Evolutionary conservation across 2,797 vertebrate species (phyloP), one percentile per base, ranked within the genome.

Genomic region (Garrulus glandarius): DNA sequence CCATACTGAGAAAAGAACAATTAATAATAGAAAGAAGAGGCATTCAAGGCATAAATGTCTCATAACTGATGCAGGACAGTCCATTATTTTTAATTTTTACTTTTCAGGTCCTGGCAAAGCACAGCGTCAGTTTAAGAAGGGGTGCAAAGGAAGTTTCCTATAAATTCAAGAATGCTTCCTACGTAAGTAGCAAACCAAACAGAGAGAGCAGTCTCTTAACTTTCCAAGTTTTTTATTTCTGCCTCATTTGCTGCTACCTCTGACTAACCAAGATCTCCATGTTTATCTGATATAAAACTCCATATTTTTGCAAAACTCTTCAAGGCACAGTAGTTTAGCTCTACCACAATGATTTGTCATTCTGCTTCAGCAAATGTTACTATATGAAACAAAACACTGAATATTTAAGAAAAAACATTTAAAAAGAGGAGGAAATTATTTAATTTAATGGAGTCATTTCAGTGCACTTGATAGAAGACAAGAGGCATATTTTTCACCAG

Each of bases 161-260:
- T 26, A 75, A 91, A 95, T 85, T 84, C 23, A 63, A 64, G 52
- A 52, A 76, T 47, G 65, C 15, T 32, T 68, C 26, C 74, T 85
- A 23, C 0, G 0, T 89, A 84, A 86, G 59, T 9, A 37, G 56
- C 43, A 74, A 79, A n/a, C 24, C 4, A n/a, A 68, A 84, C 56
- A 39, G 63, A 92, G 68, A 46, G 30, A 64, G 43, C 60, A 93
- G 60, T 53, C 53, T 85, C 72, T 89, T 61, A 75, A 30, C 27
- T 87, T 92, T 81, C 57, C 46, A 44, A 10, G 21, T 52, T 92
- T 89, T 89, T 91, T 94, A 79, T 80, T 96, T 95, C 80, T 96
- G 93, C 93, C 90, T 91, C 93, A 61, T 93, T 97, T 95, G 80
- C 81, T 95, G 57, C 94, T 92, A 59, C 91, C 92, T 97, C 94